Base-by-base conservation (phyloP, 2,888 invertebrate genomes). In the Panzeria rudis region DNA sequence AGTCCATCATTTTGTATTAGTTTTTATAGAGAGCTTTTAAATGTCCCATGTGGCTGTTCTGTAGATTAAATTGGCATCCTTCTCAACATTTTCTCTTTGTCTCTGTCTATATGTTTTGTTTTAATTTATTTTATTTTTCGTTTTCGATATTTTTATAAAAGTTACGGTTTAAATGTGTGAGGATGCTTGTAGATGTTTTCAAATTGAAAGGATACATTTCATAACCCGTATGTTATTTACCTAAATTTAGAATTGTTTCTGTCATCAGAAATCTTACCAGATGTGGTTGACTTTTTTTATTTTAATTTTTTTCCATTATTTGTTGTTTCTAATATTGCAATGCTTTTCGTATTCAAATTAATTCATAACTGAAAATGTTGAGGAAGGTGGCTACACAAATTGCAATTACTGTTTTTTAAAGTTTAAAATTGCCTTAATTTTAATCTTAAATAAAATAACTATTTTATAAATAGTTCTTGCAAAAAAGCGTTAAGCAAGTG, bases 11-110 rank as follows among this genome's bases (percentile, higher is more conserved):
- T 73, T 84, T 17, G 50, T 64, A 73, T 81, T 72, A 52, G 44
- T 82, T 68, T 82, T 82, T 44, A 78, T 69, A 83, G 83, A 83
- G 86, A 81, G 72, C 41, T 77, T 88, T 87, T 87, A 87, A 89
- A 87, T 87, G 89, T 91, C 91, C 91, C 91, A 91, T 91, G 90
- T 91, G 91, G 90, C 87, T 86, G 89, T 87, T 88, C 89, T 86
- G 73, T 90, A 89, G 90, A 91, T 91, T 90, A 91, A 91, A 91
- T 91, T 91, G 91, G 91, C 91, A 91, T 90, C 89, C 90, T 90
- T 90, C 47, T 64, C 44, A 6, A 72, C 15, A 72, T 15, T 47
- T 89, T 68, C 20, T 54, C 44, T 64, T 89, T 89, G 86, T 88
- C 86, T 52, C 13, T 38, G 9, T 59, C 32, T 59, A 11, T 11